Percentiles rank a stretch among this genome's conserved stretches.
phyloP scores from a whole-genome alignment of 2,888 invertebrate species.

The Gryllus longicercus region DNA sequence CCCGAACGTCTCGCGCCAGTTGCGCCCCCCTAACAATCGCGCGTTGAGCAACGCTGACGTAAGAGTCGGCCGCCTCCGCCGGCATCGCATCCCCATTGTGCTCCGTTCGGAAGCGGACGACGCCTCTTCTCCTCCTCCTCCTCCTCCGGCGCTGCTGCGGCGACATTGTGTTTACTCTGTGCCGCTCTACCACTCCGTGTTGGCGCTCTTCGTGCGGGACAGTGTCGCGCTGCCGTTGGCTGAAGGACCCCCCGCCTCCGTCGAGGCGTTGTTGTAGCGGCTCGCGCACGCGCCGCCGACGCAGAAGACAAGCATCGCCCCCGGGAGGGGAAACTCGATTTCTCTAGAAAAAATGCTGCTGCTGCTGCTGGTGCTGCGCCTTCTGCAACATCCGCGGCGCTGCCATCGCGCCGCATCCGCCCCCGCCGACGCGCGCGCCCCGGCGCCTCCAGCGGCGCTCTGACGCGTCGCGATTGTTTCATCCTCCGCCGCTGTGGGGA shows the following conservation, averaged over 20 bases:
- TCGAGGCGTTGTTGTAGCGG: neutral
- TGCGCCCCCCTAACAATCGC: too few species aligned
- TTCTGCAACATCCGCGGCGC: constrained; percentile 1
- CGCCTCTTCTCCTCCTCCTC: too few species aligned
- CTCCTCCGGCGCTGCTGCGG: too few species aligned
- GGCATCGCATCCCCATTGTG: too few species aligned
- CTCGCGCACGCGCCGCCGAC: neutral
- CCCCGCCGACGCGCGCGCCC: neutral
- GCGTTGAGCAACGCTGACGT: too few species aligned
- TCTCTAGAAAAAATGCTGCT: neutral
- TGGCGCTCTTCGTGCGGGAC: too few species aligned
- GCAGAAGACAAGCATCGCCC: neutral
- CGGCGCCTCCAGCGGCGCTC: neutral
- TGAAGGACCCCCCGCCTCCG: neutral
- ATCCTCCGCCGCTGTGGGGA: neutral
- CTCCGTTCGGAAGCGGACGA: too few species aligned
- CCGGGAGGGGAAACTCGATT: neutral
- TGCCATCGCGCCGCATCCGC: neutral
- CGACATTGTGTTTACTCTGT: too few species aligned
- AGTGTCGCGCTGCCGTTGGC: too few species aligned
- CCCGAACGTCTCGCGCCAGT: too few species aligned
- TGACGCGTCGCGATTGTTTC: neutral
- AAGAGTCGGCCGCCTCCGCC: too few species aligned
- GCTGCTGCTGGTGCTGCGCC: neutral
- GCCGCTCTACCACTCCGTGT: too few species aligned